Base-by-base conservation (phyloP, 2,888 invertebrate species). In the Drosophila lutescens region DNA sequence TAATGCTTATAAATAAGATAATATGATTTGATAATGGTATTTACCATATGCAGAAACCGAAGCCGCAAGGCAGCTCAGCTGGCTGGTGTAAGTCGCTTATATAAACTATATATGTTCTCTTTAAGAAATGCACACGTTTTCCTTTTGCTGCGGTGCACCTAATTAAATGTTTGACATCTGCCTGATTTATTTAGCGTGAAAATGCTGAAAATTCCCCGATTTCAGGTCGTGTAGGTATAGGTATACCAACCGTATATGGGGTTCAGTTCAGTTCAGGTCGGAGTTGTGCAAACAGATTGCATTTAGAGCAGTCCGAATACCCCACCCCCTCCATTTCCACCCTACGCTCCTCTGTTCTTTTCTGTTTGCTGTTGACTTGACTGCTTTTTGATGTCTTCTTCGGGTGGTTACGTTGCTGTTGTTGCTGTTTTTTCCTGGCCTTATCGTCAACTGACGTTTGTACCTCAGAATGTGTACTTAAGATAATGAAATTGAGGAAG, bases 11-110 rank as follows among this genome's bases (percentile, higher is more conserved):
- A 90, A 90, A 87, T 85, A 86, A 91, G 92, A 91, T 91, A 91
- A 91, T 91, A 89, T 87, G 89, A 88, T 89, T 90, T 91, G 92
- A 91, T 91, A 92, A 91, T 90, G 87, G 84, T 92, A 90, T 91
- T 91, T 91, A 91, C 90, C 91, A 89, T 91, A 90, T 86, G 86
- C 83, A 83, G 86, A 84, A 88, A 84, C 86, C 78, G 71, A 67
- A 86, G 78, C 38, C 40, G 51, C 80, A 83, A 62, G 36, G 50
- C 43, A 26, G 41, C 53, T 38, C 50, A 32, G 47, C 57, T 20
- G 32, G 26, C 20, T 17, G 23, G 15, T 47, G 46, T 40, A 61
- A 61, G 62, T 32, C 62, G 10, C 36, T 13, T 40, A 13, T 23
- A 46, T 15, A 23, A 8, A n/a, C 4, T 13, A 26, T 26, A 26